These are phyloP conservation scores for Melopsittacus undulatus DNA, from an alignment of 2,797 vertebrate species.

Conservation along the genomic window DNA sequence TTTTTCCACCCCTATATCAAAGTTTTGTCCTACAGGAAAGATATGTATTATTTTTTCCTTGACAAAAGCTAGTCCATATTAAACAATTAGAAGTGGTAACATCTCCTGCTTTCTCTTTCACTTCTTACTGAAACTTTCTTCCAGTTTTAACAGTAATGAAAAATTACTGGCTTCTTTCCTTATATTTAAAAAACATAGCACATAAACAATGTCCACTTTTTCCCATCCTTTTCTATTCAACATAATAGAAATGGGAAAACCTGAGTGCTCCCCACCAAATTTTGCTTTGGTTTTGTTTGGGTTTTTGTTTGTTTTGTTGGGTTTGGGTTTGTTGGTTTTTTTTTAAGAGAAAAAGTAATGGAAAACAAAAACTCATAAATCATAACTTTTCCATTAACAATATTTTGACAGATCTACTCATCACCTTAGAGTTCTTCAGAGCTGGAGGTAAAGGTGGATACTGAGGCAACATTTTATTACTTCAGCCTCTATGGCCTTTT, in stretches of 20 bases:
- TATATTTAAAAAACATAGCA: not conserved
- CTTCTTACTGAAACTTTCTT: not conserved
- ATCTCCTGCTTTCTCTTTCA: not conserved
- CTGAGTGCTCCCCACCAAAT: not conserved
- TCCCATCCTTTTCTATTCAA: not conserved
- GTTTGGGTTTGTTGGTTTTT: not conserved
- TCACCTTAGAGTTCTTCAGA: not conserved
- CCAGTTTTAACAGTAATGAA: not conserved
- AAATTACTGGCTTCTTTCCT: not conserved
- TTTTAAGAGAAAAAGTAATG: not conserved
- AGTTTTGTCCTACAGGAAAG: not conserved
- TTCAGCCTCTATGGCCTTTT: conserved; percentile 20
- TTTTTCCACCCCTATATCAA: not conserved
- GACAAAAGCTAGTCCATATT: not conserved
- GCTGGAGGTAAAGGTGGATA: conserved; percentile 35
- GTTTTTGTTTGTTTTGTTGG: not conserved
- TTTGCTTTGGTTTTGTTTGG: not conserved
- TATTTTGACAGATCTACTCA: conserved; percentile 54
- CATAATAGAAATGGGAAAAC: not conserved
- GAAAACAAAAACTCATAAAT: conserved; percentile 47
- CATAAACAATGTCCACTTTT: not conserved
- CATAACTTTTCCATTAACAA: conserved; percentile 51
- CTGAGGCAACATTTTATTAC: conserved; percentile 50
- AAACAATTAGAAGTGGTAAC: not conserved
- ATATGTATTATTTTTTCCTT: not conserved